Conservation (phyloP, 1,140 invertebrate species). For the Drosophila guanche region DNA sequence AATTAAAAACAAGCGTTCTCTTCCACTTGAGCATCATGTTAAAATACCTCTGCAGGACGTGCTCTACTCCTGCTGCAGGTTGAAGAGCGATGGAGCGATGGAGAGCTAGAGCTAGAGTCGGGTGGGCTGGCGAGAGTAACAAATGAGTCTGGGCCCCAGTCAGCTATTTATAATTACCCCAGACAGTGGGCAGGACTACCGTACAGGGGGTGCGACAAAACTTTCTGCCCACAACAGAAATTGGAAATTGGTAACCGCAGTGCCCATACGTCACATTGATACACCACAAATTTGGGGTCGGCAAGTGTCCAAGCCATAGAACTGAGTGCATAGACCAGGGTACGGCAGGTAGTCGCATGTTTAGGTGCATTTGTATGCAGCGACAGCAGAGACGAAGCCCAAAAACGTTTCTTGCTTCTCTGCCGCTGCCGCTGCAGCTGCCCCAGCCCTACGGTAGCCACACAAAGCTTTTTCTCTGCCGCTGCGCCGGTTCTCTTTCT, state of each 20-base stretch:
- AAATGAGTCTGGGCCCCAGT: slow-evolving; percentile 40
- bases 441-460: no score
- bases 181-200: slow-evolving; percentile 3
- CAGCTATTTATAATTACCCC: slow-evolving; percentile 51
- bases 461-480: no score
- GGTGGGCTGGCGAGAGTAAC: slow-evolving; percentile 15
- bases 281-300: slow-evolving; percentile 29
- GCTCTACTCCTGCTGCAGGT: neutral
- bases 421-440: no score
- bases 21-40: slow-evolving; percentile 54
- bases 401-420: no score
- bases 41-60: slow-evolving; percentile 41
- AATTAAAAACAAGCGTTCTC: slow-evolving; percentile 59
- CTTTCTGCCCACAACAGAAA: slow-evolving; percentile 15
- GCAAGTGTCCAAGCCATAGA: slow-evolving; percentile 5
- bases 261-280: slow-evolving; percentile 33
- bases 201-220: slow-evolving; percentile 5
- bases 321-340: no score
- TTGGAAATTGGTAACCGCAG: slow-evolving; percentile 24
- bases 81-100: neutral
- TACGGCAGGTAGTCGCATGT: no score
- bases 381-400: no score
- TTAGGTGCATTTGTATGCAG: no score
- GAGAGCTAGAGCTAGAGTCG: neutral
- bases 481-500: no score